Evolutionary conservation across 2,888 invertebrate genomes (phyloP).

Genomic region (Subacronicta megacephala): DNA sequence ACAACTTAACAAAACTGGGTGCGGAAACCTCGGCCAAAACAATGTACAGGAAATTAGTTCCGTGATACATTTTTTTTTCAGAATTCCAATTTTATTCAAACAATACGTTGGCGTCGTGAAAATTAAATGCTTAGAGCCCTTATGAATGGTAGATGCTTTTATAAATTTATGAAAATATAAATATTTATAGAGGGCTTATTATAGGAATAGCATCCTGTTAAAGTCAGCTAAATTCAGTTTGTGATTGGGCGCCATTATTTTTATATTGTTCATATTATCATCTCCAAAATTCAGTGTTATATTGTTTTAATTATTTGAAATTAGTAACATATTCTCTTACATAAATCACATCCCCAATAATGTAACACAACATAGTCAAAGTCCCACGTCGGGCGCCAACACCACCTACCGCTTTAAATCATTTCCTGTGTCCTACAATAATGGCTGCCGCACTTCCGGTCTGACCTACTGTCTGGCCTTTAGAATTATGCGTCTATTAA

Average conservation of each 20-base stretch:
- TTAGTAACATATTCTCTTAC: background rate
- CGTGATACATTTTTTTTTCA: slow-evolving; percentile 36
- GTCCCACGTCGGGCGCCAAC: slow-evolving; percentile 58
- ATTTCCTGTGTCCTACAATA: slow-evolving; percentile 70
- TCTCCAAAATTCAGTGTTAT: no score
- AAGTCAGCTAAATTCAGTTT: background rate
- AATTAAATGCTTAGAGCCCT: slow-evolving; percentile 2
- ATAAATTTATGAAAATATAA: slow-evolving; percentile 8
- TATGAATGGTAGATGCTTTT: slow-evolving; percentile 15
- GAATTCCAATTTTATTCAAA: slow-evolving; percentile 16
- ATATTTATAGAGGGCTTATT: slow-evolving; percentile 18
- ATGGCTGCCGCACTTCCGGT: slow-evolving; percentile 65
- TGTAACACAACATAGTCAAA: slow-evolving; percentile 15
- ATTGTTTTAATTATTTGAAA: no score
- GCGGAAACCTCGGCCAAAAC: slow-evolving; percentile 44
- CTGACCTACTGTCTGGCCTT: slow-evolving; percentile 50
- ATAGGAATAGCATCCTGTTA: slow-evolving; percentile 14
- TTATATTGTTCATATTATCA: background rate
- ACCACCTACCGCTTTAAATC: slow-evolving; percentile 64
- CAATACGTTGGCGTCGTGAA: background rate
- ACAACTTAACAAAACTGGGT: slow-evolving; percentile 61
- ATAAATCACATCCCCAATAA: slow-evolving; percentile 9
- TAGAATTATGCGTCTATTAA: slow-evolving; percentile 65
- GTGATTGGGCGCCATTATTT: slow-evolving; percentile 24
- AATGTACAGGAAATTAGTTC: slow-evolving; percentile 46